Conservation (phyloP, 1,140 invertebrate species). For the Conopomorpha cramerella region DNA sequence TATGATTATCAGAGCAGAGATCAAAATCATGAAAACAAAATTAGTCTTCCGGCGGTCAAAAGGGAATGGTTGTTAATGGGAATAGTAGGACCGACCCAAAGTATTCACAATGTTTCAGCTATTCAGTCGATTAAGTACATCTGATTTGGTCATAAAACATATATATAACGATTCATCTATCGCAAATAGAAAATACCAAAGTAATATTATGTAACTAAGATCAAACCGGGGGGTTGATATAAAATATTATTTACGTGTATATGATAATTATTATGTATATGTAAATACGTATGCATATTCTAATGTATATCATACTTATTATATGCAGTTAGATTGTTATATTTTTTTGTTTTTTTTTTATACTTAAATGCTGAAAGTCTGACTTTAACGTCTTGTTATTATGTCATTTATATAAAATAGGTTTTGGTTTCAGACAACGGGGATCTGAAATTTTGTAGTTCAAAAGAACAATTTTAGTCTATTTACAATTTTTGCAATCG, state of each 20-base stretch:
- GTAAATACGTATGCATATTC: slow-evolving; percentile 57
- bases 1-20: too few relatives aligned
- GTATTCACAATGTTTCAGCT: too few relatives aligned
- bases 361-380: slow-evolving; percentile 51
- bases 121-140: too few relatives aligned
- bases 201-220: too few relatives aligned
- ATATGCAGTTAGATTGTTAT: slow-evolving; percentile 52
- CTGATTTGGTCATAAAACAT: too few relatives aligned
- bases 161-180: too few relatives aligned
- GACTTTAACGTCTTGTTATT: slow-evolving; percentile 54
- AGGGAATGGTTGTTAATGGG: too few relatives aligned
- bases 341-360: slow-evolving; percentile 51
- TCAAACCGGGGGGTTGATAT: too few relatives aligned
- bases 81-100: too few relatives aligned
- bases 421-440: slow-evolving; percentile 25
- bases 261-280: slow-evolving; percentile 53
- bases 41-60: too few relatives aligned
- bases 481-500: slow-evolving; percentile 30
- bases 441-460: slow-evolving; percentile 43
- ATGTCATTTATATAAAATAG: slow-evolving; percentile 33
- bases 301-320: slow-evolving; percentile 42
- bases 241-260: slow-evolving; percentile 51
- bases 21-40: too few relatives aligned
- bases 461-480: slow-evolving; percentile 30
- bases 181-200: too few relatives aligned